Evolutionary conservation across 2,888 invertebrate species (phyloP).

Genomic region (Bimastos eiseni): DNA sequence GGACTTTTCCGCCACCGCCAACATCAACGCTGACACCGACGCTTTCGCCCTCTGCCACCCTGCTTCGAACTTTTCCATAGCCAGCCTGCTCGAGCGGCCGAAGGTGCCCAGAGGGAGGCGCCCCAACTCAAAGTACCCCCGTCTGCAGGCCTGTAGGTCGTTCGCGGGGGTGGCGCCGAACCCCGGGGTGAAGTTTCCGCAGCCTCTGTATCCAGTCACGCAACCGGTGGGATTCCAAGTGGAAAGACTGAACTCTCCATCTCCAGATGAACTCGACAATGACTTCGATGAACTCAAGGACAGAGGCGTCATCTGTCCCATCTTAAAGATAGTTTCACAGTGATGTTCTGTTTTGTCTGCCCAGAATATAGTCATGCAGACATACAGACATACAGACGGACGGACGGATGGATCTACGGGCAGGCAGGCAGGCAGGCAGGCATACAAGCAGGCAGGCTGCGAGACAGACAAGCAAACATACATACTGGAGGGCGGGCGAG

Average conservation of each 20-base stretch:
- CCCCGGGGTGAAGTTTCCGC: conserved; percentile 42
- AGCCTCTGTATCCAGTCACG: conserved; percentile 63
- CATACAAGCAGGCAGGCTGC: background rate
- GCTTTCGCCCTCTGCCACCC: background rate
- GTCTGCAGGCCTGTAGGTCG: conserved; percentile 65
- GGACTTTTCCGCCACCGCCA: background rate
- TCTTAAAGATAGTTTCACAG: background rate
- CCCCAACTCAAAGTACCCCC: conserved; percentile 65
- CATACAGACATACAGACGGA: background rate
- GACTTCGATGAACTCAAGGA: background rate
- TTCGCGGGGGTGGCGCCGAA: conserved; percentile 58
- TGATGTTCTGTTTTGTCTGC: background rate
- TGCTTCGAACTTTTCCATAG: conserved; percentile 60
- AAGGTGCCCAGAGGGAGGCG: conserved; percentile 64
- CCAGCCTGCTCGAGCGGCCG: conserved; percentile 62
- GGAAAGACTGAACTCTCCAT: conserved; percentile 45
- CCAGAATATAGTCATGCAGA: too few relatives aligned
- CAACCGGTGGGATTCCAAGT: conserved; percentile 64
- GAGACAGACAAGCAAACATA: background rate
- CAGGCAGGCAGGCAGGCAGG: too few relatives aligned
- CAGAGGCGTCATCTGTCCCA: background rate
- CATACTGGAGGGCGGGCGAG: background rate
- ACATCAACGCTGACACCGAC: background rate
- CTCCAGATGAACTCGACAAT: background rate
- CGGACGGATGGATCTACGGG: too few relatives aligned